Evolutionary conservation across 2,888 invertebrate species (phyloP).

Genomic region (Atethmia centrago): DNA sequence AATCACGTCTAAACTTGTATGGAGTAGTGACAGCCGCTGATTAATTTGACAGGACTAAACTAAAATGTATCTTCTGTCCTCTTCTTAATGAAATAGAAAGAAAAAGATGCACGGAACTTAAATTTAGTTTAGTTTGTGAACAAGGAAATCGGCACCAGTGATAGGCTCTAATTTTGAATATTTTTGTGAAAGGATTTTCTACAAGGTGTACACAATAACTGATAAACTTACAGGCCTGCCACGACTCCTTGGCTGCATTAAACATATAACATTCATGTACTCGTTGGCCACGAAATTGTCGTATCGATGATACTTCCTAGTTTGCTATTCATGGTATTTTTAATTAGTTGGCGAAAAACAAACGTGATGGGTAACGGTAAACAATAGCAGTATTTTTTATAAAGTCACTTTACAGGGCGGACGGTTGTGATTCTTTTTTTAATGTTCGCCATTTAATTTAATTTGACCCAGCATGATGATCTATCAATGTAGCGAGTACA

Average conservation of each 20-base stretch:
- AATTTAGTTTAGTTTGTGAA: too few species aligned
- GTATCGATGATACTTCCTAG: background rate
- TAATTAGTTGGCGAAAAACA: background rate
- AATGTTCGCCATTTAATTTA: background rate
- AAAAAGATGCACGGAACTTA: too few species aligned
- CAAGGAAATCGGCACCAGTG: too few species aligned
- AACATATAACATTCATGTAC: constrained; percentile 72
- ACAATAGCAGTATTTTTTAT: too few species aligned
- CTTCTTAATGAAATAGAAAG: too few species aligned
- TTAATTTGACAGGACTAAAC: too few species aligned
- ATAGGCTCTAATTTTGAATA: background rate
- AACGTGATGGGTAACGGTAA: background rate
- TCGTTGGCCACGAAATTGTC: background rate
- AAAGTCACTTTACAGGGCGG: too few species aligned
- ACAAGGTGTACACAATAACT: constrained; percentile 51
- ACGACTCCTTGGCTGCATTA: constrained; percentile 92
- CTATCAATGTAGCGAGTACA: background rate
- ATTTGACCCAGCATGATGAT: background rate
- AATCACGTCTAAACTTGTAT: too few species aligned
- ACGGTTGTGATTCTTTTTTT: background rate
- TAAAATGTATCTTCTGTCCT: too few species aligned
- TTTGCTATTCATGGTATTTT: background rate
- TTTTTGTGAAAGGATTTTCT: constrained; percentile 31
- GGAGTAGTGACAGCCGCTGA: too few species aligned
- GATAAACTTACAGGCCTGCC: constrained; percentile 92